phyloP scores from a whole-genome alignment of 1,140 invertebrate genomes.

The Drosophila willistoni region DNA sequence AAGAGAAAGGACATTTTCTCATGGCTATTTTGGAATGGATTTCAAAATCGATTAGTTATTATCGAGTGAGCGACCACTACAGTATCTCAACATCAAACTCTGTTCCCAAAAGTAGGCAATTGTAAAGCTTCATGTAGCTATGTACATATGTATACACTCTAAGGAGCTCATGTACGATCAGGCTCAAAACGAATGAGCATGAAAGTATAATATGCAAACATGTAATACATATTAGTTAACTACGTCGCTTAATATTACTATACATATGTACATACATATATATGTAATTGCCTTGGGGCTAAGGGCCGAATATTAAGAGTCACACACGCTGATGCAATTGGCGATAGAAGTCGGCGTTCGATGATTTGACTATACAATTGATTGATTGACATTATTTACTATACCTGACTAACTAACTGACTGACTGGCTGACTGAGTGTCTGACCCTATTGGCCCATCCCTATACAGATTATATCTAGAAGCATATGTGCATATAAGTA shows the following conservation, averaged over 20 bases:
- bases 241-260: constrained; percentile 26
- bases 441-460: constrained; percentile 31
- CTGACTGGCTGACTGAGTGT: constrained; percentile 21
- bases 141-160: too few species aligned
- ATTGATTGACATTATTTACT: constrained; percentile 49
- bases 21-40: neutral
- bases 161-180: neutral
- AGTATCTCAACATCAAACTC: neutral
- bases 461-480: neutral
- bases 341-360: constrained; percentile 33
- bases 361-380: constrained; percentile 50
- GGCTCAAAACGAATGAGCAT: neutral
- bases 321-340: constrained; percentile 48
- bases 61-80: neutral
- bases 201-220: neutral
- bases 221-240: constrained; percentile 32
- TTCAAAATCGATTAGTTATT: neutral
- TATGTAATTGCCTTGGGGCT: constrained; percentile 2
- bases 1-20: neutral
- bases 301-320: neutral
- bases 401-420: neutral
- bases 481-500: neutral
- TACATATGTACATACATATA: too few species aligned
- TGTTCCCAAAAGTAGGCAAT: neutral
- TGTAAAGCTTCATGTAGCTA: neutral